Evolutionary conservation across 2,797 vertebrate genomes (phyloP).

Genomic region (Dendrocincla fuliginosa): DNA sequence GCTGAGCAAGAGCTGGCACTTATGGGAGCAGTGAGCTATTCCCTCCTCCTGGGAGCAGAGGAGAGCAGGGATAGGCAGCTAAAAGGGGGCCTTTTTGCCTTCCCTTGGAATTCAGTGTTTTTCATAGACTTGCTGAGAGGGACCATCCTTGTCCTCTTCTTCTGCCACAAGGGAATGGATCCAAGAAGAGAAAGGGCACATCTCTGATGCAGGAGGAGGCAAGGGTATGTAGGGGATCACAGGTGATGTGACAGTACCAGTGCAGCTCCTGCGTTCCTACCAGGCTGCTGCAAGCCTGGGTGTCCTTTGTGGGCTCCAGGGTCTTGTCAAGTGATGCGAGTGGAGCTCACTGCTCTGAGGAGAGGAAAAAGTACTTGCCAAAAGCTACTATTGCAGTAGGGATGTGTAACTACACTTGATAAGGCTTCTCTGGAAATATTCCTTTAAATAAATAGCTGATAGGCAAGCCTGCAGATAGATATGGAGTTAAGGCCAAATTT

Average conservation of each 20-base stretch:
- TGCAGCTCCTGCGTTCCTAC: neutral
- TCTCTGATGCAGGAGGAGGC: neutral
- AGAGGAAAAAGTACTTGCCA: neutral
- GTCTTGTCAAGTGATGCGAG: neutral
- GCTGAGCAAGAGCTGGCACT: neutral
- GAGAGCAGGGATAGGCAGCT: neutral
- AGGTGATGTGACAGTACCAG: neutral
- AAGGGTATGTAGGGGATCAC: too few relatives aligned
- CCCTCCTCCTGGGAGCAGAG: neutral
- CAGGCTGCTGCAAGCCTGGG: neutral
- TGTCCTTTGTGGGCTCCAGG: neutral
- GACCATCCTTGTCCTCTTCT: neutral
- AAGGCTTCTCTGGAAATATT: neutral
- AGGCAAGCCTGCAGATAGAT: constrained; percentile 36
- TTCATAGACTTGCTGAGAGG: neutral
- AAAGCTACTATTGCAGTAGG: neutral
- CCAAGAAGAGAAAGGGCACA: rapidly evolving
- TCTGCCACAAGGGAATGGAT: neutral
- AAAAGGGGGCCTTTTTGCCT: neutral
- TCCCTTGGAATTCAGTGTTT: neutral
- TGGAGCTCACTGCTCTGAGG: neutral
- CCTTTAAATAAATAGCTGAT: constrained; percentile 34
- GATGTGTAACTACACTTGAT: neutral
- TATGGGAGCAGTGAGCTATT: neutral
- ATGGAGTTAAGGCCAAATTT: constrained; percentile 57